Percentiles rank a stretch among this genome's conserved stretches.
Conservation (phyloP, 2,888 invertebrate species). For the Petrophora chlorosata region DNA sequence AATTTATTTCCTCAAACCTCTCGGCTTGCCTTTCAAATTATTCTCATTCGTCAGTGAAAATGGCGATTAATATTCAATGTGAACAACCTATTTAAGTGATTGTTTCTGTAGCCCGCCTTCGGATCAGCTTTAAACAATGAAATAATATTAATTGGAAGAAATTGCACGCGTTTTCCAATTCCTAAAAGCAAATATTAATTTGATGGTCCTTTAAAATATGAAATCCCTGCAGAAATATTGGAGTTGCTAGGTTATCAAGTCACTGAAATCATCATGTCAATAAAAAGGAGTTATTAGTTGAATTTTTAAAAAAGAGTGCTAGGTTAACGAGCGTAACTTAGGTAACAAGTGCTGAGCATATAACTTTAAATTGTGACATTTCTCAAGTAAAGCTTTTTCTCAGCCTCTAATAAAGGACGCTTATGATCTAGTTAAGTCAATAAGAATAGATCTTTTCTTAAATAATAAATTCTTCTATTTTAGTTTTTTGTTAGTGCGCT, state of each 20-base stretch:
- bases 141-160: constrained; percentile 67
- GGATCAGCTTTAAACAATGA: constrained; percentile 62
- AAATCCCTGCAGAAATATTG: constrained; percentile 51
- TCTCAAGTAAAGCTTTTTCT: not conserved
- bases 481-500: too few relatives aligned
- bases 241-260: constrained; percentile 23
- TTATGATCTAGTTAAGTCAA: too few relatives aligned
- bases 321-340: not conserved
- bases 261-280: constrained; percentile 4
- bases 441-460: too few relatives aligned
- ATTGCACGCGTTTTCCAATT: constrained; percentile 63
- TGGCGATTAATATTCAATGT: constrained; percentile 82
- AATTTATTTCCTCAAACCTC: constrained; percentile 76
- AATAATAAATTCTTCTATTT: too few relatives aligned
- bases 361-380: not conserved
- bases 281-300: constrained; percentile 7
- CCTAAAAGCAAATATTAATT: constrained; percentile 61
- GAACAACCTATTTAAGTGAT: constrained; percentile 80
- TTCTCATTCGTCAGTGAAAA: constrained; percentile 81
- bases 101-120: constrained; percentile 68
- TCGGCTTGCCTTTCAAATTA: constrained; percentile 72
- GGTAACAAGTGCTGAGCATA: not conserved
- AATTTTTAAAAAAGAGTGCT: not conserved
- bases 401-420: too few relatives aligned
- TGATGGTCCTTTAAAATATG: constrained; percentile 62